Percentiles rank a stretch among this genome's conserved stretches.
Conservation (phyloP, 2,113 vertebrate genomes). For the Aspidoscelis tigris region DNA sequence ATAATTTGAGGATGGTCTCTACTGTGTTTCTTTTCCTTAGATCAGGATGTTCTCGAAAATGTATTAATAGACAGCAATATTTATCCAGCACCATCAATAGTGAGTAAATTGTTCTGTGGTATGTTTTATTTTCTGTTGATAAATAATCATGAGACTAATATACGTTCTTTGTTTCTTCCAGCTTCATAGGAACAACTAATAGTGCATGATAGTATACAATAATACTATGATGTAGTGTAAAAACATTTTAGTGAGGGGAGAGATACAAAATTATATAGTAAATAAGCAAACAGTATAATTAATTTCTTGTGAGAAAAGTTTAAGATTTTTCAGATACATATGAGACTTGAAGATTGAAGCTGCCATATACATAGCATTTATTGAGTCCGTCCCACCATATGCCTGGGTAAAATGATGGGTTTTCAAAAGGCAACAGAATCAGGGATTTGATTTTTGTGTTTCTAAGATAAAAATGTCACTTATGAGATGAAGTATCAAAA, state of each 20-base stretch:
- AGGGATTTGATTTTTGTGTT: too few relatives aligned
- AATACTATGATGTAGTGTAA: neutral
- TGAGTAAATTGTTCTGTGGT: slow-evolving; percentile 74
- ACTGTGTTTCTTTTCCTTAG: slow-evolving; percentile 71
- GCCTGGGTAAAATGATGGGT: too few relatives aligned
- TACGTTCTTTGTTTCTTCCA: neutral
- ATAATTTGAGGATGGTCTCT: slow-evolving; percentile 10
- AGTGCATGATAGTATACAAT: neutral
- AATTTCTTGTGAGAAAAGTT: neutral
- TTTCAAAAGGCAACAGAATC: too few relatives aligned
- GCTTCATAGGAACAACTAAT: neutral
- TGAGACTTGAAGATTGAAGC: neutral
- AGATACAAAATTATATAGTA: too few relatives aligned
- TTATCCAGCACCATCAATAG: slow-evolving; percentile 80
- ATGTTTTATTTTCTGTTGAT: neutral
- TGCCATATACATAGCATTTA: too few relatives aligned
- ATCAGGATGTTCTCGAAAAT: slow-evolving; percentile 91
- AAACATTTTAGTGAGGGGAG: too few relatives aligned
- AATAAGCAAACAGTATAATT: neutral
- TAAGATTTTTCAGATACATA: neutral
- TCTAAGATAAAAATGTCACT: too few relatives aligned
- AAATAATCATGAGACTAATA: neutral
- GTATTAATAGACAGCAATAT: slow-evolving; percentile 85
- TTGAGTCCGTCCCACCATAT: too few relatives aligned
- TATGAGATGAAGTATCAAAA: too few relatives aligned